Conservation (phyloP, 2,888 invertebrate genomes). For the Synanthedon myopaeformis region DNA sequence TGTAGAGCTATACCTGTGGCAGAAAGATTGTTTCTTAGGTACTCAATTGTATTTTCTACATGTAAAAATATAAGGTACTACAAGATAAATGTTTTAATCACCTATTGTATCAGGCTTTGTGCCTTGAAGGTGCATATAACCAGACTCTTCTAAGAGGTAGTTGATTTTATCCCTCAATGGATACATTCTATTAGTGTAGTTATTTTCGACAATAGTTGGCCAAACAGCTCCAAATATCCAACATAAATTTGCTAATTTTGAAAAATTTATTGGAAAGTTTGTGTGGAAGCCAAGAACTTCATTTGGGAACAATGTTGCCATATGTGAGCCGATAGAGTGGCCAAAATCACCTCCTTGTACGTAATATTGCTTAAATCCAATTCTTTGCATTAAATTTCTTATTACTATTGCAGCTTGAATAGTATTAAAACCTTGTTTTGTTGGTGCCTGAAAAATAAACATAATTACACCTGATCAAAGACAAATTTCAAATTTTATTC, state of each 20-base stretch:
- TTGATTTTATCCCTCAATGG: conserved; percentile 47
- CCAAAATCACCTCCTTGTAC: conserved; percentile 86
- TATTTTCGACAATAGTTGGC: conserved; percentile 59
- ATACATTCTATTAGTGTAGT: conserved; percentile 58
- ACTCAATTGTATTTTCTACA: no score
- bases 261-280: conserved; percentile 69
- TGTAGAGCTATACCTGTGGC: conserved; percentile 74
- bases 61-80: background rate
- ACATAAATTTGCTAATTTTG: conserved; percentile 27
- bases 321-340: conserved; percentile 67
- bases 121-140: conserved; percentile 79
- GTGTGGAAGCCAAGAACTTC: conserved; percentile 70
- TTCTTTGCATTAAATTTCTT: conserved; percentile 76
- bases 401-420: conserved; percentile 72
- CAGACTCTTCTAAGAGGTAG: conserved; percentile 58
- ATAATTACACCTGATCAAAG: no score
- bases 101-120: conserved; percentile 88
- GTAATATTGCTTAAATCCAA: conserved; percentile 75
- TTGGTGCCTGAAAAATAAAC: conserved; percentile 41
- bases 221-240: conserved; percentile 56
- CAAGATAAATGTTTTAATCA: conserved; percentile 26
- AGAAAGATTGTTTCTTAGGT: background rate
- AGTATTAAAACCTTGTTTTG: conserved; percentile 70
- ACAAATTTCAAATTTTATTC: background rate
- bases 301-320: conserved; percentile 75